Evolutionary conservation across 2,113 vertebrate species (phyloP).

Genomic region (Tiliqua scincoides): DNA sequence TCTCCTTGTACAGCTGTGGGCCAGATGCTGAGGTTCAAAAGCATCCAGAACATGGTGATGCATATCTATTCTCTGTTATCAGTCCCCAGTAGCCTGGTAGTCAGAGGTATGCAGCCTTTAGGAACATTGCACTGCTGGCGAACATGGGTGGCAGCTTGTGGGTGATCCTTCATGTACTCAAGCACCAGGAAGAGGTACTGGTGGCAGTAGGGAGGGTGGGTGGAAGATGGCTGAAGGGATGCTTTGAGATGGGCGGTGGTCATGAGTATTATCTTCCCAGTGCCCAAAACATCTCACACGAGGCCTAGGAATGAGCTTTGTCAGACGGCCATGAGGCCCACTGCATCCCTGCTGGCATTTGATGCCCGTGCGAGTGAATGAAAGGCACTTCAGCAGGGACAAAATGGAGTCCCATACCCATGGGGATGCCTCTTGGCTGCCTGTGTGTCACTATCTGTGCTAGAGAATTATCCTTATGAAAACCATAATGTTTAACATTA

Average conservation of each 20-base stretch:
- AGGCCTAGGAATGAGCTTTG: background rate
- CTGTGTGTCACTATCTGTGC: constrained; percentile 41
- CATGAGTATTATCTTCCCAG: no score
- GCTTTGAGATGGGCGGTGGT: background rate
- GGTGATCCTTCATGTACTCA: background rate
- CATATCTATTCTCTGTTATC: no score
- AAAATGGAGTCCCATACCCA: constrained; percentile 50
- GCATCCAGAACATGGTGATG: no score
- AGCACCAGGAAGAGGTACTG: background rate
- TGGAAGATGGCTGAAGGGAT: background rate
- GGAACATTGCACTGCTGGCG: background rate
- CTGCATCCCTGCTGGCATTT: accelerated
- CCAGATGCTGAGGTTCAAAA: no score
- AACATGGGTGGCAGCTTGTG: background rate
- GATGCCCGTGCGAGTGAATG: constrained; percentile 50
- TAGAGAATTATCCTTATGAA: constrained; percentile 64
- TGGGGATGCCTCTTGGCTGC: constrained; percentile 59
- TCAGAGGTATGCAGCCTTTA: background rate
- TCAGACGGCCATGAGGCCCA: constrained; percentile 3
- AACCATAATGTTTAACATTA: constrained; percentile 69
- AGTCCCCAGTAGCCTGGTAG: no score
- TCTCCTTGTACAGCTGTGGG: no score
- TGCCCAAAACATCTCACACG: background rate
- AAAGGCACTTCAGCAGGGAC: constrained; percentile 57
- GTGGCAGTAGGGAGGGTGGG: no score